phyloP scores from a whole-genome alignment of 2,888 invertebrate genomes.

The Agrypnus murinus region DNA sequence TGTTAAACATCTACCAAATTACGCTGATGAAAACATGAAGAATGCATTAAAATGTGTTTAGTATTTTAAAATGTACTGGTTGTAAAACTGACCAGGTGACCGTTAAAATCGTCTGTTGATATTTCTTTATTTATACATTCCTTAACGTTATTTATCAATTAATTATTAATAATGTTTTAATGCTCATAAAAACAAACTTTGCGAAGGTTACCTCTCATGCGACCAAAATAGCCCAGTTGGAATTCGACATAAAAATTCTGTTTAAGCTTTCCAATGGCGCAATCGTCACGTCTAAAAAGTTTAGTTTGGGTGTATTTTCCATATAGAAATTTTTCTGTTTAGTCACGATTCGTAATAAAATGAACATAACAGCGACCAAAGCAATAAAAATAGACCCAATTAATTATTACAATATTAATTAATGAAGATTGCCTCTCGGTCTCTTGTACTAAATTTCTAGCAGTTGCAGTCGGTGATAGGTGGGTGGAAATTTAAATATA shows the following conservation, averaged over 20 bases:
- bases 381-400: too few relatives aligned
- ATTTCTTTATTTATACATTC: constrained; percentile 15
- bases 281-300: background rate
- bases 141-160: constrained; percentile 16
- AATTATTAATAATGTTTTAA: constrained; percentile 22
- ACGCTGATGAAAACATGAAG: constrained; percentile 8
- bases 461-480: background rate
- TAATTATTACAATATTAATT: constrained; percentile 1
- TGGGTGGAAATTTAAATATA: constrained; percentile 25
- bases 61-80: constrained; percentile 6
- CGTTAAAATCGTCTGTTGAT: constrained; percentile 17
- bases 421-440: background rate
- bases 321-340: background rate
- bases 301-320: background rate
- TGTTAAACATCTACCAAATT: constrained; percentile 19
- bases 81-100: constrained; percentile 12
- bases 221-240: background rate
- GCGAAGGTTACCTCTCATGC: constrained; percentile 9
- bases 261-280: background rate
- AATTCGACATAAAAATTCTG: background rate
- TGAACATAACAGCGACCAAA: too few relatives aligned
- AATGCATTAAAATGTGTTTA: constrained; percentile 14
- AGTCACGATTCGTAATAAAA: too few relatives aligned
- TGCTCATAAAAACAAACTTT: constrained; percentile 9
- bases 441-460: background rate